Evolutionary conservation across 1,140 invertebrate species (phyloP).

Genomic region (Coelopa frigida): DNA sequence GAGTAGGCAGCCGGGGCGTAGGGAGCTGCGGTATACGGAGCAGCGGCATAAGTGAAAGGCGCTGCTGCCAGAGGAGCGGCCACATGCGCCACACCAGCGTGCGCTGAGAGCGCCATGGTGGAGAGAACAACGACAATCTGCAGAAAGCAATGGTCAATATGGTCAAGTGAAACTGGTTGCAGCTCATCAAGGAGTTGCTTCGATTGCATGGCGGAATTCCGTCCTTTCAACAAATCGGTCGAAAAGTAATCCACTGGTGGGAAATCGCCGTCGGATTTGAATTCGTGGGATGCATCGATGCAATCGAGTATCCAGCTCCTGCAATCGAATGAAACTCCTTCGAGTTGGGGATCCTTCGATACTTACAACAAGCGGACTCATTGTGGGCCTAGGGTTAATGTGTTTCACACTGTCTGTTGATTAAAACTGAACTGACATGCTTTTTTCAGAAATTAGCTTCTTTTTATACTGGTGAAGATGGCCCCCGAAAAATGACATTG

Average conservation of each 20-base stretch:
- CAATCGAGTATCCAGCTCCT: no score
- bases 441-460: constrained; percentile 25
- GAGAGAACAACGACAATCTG: constrained; percentile 41
- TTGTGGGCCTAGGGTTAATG: constrained; percentile 36
- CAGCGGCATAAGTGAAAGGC: constrained; percentile 11
- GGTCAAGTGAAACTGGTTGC: no score
- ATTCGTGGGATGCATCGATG: no score
- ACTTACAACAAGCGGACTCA: constrained; percentile 44
- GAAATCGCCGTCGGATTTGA: no score
- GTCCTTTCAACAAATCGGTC: no score
- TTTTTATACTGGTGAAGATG: constrained; percentile 34
- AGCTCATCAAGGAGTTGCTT: no score
- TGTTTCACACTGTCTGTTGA: constrained; percentile 42
- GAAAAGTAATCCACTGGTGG: no score
- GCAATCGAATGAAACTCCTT: no score
- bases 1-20: constrained; percentile 11
- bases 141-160: background rate
- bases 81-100: constrained; percentile 25
- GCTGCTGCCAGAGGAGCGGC: constrained; percentile 16
- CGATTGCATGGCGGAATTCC: no score
- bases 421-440: constrained; percentile 44
- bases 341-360: background rate
- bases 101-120: constrained; percentile 35
- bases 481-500: background rate
- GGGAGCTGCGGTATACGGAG: constrained; percentile 12